Conservation (phyloP, 2,113 vertebrate genomes). For the Rafetus swinhoei region DNA sequence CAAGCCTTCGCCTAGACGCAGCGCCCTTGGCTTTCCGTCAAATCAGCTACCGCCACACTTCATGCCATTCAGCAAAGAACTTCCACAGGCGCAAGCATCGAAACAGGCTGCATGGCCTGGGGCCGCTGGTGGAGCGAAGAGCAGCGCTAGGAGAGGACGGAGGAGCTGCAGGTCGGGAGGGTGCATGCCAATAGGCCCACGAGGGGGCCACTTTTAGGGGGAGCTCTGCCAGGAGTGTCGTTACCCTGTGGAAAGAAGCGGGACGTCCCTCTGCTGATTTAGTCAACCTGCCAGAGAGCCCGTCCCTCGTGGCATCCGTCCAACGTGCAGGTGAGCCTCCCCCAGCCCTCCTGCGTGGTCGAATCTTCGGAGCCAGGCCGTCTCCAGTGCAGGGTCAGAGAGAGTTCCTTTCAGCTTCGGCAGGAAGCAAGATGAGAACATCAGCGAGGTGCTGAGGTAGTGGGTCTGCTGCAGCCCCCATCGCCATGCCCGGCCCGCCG, state of each 20-base stretch:
- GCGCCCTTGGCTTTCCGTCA: background rate
- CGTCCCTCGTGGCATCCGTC: background rate
- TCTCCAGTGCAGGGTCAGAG: background rate
- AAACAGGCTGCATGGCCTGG: background rate
- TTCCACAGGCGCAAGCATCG: background rate
- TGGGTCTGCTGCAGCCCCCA: background rate
- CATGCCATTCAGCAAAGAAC: background rate
- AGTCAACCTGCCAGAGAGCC: too few species aligned
- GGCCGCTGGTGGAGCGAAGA: background rate
- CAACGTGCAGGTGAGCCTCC: background rate
- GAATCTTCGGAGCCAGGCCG: background rate
- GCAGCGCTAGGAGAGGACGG: background rate
- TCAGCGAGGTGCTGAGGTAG: background rate
- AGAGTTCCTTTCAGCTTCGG: background rate
- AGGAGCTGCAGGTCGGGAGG: background rate
- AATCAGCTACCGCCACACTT: background rate
- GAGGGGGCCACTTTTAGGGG: background rate
- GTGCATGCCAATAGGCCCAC: background rate
- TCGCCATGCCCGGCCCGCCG: background rate
- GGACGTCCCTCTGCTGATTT: background rate
- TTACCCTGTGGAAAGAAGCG: too few species aligned
- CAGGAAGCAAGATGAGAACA: background rate
- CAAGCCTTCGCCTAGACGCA: background rate
- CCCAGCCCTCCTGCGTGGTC: background rate
- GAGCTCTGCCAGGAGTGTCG: background rate